phyloP scores from a whole-genome alignment of 2,888 invertebrate genomes.

The Conchocele bisecta region DNA sequence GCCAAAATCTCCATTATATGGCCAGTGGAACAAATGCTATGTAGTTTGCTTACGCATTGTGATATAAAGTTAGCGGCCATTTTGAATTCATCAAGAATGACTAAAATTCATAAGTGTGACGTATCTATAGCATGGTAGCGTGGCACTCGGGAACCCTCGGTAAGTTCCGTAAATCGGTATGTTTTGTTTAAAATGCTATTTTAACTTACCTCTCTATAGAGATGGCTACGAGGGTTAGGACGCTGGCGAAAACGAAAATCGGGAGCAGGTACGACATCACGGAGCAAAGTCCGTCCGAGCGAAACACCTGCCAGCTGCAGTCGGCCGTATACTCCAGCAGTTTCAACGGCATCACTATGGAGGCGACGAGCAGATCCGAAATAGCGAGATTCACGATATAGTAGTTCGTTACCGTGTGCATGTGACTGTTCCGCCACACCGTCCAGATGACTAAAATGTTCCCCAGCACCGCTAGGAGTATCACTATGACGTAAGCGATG shows the following conservation, averaged over 20 bases:
- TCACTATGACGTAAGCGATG: constrained; percentile 79
- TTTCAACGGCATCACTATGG: constrained; percentile 83
- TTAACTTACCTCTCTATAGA: constrained; percentile 83
- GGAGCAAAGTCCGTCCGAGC: constrained; percentile 81
- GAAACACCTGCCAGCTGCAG: constrained; percentile 81
- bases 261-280: constrained; percentile 82
- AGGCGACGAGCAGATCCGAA: constrained; percentile 83
- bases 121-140: no score
- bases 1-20: no score
- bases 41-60: no score
- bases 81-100: no score
- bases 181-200: no score
- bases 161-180: no score
- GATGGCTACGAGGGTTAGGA: constrained; percentile 83
- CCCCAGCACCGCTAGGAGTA: constrained; percentile 81
- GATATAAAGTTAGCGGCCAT: no score
- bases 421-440: constrained; percentile 82
- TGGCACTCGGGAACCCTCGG: no score
- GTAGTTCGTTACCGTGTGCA: constrained; percentile 84
- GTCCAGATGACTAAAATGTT: constrained; percentile 83
- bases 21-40: no score
- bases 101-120: no score
- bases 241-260: constrained; percentile 83
- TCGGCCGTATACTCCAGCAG: constrained; percentile 83
- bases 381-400: constrained; percentile 83